Percentiles rank a stretch among this genome's conserved stretches.
phyloP scores from a whole-genome alignment of 2,888 invertebrate species.

The Julus scandinavius region DNA sequence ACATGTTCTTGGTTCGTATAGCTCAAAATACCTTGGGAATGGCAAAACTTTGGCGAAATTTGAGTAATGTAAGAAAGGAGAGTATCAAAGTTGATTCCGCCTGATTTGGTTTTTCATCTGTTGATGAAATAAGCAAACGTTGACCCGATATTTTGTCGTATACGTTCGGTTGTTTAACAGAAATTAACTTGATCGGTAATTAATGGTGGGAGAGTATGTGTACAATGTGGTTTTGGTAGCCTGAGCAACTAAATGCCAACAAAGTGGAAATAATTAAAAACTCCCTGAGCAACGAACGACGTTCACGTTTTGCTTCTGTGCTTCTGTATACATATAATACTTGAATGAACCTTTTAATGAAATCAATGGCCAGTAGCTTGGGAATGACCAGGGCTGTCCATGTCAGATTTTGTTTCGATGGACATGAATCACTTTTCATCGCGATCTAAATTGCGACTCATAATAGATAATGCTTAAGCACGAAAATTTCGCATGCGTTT shows the following conservation, averaged over 20 bases:
- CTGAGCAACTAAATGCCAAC: slow-evolving; percentile 33
- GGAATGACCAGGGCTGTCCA: slow-evolving; percentile 6
- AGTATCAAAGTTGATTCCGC: no score
- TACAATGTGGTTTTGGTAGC: background rate
- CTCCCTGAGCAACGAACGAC: slow-evolving; percentile 7
- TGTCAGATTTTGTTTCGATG: slow-evolving; percentile 23
- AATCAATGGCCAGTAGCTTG: slow-evolving; percentile 6
- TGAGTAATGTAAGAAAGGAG: no score
- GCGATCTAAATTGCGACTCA: background rate
- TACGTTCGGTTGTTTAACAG: background rate
- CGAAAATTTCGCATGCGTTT: slow-evolving; percentile 15
- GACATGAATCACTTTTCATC: slow-evolving; percentile 39
- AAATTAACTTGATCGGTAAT: slow-evolving; percentile 13
- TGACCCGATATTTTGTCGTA: slow-evolving; percentile 8
- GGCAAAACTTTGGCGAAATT: no score
- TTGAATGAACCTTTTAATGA: slow-evolving; percentile 14
- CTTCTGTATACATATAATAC: slow-evolving; percentile 13
- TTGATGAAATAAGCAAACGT: background rate
- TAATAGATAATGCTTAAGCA: slow-evolving; percentile 24
- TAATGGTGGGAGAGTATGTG: background rate
- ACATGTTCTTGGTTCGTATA: no score
- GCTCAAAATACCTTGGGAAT: no score
- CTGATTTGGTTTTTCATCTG: background rate
- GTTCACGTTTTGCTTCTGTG: background rate
- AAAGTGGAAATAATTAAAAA: slow-evolving; percentile 40